These are phyloP conservation scores for Pseudachorutes palmiensis DNA, from an alignment of 1,140 invertebrate genomes.

Conservation along the genomic window DNA sequence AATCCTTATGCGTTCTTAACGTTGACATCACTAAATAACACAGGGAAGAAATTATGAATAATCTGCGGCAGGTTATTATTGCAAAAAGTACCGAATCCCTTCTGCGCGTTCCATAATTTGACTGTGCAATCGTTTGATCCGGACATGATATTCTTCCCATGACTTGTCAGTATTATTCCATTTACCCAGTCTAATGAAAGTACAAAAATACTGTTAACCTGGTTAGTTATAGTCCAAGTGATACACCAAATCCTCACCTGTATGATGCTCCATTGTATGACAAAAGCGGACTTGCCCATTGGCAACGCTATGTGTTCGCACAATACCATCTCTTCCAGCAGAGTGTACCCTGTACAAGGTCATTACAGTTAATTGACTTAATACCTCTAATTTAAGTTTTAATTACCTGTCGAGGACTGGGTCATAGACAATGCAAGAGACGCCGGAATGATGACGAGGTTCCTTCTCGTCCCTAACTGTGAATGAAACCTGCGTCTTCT, in stretches of 20 bases:
- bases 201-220: background rate
- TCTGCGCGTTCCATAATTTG: constrained; percentile 99
- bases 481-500: constrained; percentile 35
- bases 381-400: background rate
- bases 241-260: constrained; percentile 41
- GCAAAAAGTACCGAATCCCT: constrained; percentile 97
- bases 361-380: background rate
- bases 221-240: background rate
- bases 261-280: constrained; percentile 95
- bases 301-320: constrained; percentile 83
- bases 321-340: constrained; percentile 95
- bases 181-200: constrained; percentile 83
- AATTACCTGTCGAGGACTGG: constrained; percentile 30
- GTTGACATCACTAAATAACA: constrained; percentile 65
- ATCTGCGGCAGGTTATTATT: too few species aligned
- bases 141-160: constrained; percentile 93
- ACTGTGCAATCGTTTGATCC: constrained; percentile 98
- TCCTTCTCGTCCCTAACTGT: constrained; percentile 35
- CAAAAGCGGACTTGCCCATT: constrained; percentile 72
- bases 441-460: constrained; percentile 33
- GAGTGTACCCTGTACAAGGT: constrained; percentile 54
- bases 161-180: constrained; percentile 95
- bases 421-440: constrained; percentile 34
- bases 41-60: background rate
- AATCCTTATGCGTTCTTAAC: constrained; percentile 94